Conservation (phyloP, 2,797 vertebrate species). For the Uromys caudimaculatus region DNA sequence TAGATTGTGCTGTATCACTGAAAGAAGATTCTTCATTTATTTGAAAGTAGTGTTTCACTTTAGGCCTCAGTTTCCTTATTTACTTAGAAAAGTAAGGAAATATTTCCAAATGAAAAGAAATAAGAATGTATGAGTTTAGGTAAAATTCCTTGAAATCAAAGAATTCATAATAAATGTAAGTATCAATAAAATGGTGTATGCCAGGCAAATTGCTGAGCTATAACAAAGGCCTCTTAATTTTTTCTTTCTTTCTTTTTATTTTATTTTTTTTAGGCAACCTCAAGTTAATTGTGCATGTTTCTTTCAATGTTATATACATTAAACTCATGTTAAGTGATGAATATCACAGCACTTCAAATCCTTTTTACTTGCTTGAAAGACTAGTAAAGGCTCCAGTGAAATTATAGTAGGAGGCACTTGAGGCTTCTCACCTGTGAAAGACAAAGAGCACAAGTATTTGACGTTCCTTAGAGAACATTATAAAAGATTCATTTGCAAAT, state of each 20-base stretch:
- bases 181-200: neutral
- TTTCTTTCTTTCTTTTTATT: neutral
- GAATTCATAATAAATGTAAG: neutral
- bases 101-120: neutral
- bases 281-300: conserved; percentile 40
- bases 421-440: conserved; percentile 59
- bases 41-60: neutral
- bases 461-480: neutral
- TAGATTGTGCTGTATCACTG: neutral
- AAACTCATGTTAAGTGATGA: conserved; percentile 61
- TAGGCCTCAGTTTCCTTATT: neutral
- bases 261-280: neutral
- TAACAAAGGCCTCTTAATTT: neutral
- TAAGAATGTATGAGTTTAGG: neutral
- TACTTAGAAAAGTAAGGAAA: neutral
- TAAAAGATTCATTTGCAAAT: conserved; percentile 60
- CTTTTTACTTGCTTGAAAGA: conserved; percentile 35
- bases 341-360: neutral
- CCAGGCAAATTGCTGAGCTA: neutral
- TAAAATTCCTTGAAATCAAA: conserved; percentile 38
- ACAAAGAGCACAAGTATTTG: neutral
- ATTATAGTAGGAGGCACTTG: conserved; percentile 9
- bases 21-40: neutral
- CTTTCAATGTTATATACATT: conserved; percentile 39
- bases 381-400: conserved; percentile 49